Conservation (phyloP, 2,113 vertebrate species). For the Anolis carolinensis region DNA sequence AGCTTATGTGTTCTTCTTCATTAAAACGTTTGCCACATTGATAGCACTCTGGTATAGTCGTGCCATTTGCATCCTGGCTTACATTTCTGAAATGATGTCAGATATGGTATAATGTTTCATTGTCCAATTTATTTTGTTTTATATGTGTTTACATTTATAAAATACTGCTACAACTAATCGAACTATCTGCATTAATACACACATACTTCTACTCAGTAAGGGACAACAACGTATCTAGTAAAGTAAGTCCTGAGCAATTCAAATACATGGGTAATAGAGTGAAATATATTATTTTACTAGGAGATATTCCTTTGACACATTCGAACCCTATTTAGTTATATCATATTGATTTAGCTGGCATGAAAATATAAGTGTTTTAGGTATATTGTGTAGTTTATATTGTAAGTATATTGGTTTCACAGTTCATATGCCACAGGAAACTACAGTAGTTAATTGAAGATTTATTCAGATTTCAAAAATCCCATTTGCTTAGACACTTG, state of each 20-base stretch:
- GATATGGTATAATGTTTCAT: too few species aligned
- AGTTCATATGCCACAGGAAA: neutral
- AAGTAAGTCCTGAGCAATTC: neutral
- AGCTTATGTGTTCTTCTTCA: too few species aligned
- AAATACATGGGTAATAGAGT: too few species aligned
- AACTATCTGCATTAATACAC: neutral
- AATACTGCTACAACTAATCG: neutral
- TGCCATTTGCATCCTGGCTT: too few species aligned
- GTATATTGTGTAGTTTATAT: neutral
- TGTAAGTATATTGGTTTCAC: neutral
- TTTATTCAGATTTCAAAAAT: neutral
- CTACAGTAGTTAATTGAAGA: neutral
- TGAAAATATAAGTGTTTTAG: constrained; percentile 23
- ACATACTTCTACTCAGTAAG: neutral
- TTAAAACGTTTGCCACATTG: too few species aligned
- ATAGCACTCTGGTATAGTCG: too few species aligned
- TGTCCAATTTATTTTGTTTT: neutral
- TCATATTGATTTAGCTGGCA: constrained; percentile 21
- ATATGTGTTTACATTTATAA: neutral
- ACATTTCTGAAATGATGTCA: too few species aligned
- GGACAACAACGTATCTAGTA: neutral
- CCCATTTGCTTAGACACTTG: constrained; percentile 50
- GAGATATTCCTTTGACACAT: constrained; percentile 1
- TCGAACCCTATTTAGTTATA: constrained; percentile 23
- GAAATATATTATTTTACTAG: neutral